Evolutionary conservation across 2,113 vertebrate genomes (phyloP), one percentile per base, ranked within the genome.

Genomic region (Pseudolaguvia tuberculata): DNA sequence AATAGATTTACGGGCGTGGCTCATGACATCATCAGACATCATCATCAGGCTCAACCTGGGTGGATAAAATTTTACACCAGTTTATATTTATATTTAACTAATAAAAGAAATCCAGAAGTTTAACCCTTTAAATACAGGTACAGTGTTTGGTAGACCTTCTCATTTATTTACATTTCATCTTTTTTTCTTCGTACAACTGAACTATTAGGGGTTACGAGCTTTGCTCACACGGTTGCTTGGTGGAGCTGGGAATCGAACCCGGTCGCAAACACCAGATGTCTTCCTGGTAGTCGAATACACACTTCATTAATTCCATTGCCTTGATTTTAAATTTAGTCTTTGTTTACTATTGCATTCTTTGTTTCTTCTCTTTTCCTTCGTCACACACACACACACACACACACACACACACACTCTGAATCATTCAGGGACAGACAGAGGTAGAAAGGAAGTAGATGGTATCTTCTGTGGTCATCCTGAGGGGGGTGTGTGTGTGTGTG

Each of bases 401-500:
- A 67, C 59, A 27, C 72, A 42, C 20, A 63, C 47, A 31, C 39
- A 48, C 27, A 51, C 65, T 50, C 73, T 67, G 73, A 66, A 66
- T 56, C 73, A 75, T 75, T 66, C 66, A 65, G 50, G 17, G 53
- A 35, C 4, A 23, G 20, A 18, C 3, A 50, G 0, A 5, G 52
- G 27, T 15, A 6, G 9, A 42, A 17, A 31, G 47, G 25, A 42
- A 55, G 17, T 9, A 42, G 58, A 77, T 63, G 11, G 15, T 25
- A 59, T 76, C 27, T 15, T 62, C 65, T 59, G 55, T n/a, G n/a
- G n/a, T n/a, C n/a, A n/a, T n/a, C n/a, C n/a, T n/a, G n/a, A n/a
- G n/a, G n/a, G n/a, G n/a, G n/a, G n/a, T n/a, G n/a, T n/a, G n/a
- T n/a, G n/a, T n/a, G n/a, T n/a, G n/a, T n/a, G n/a, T n/a, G n/a